Base-by-base conservation (phyloP, 2,797 vertebrate species). In the Chrysocyon brachyurus region DNA sequence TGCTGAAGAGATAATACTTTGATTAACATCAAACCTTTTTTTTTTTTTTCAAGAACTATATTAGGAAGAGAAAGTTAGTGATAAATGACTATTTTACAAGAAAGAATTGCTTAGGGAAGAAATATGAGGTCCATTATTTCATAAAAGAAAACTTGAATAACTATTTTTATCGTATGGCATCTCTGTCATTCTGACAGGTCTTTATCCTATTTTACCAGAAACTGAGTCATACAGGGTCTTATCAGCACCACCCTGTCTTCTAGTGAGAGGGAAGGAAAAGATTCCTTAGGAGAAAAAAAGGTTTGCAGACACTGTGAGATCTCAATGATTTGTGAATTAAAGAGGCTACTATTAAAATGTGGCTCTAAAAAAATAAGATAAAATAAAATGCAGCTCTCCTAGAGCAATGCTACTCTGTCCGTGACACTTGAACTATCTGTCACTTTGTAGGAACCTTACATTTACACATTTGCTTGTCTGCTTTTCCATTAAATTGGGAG, bases 131-230 rank as follows among this genome's bases (percentile, higher is more conserved):
- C 26, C 22, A 90, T 92, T 92, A 84, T 90, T 92, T 81, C 57
- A 19, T 15, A 12, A 63, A 14, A 33, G 40, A 59, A 26, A 86
- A 68, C 19, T 63, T 61, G 12, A 83, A 31, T 31, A 64, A 28
- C 56, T 77, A 6, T 77, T 64, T 90, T 96, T 77, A 85, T 77
- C 26, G 68, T 94, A 82, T 22, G 19, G 12, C 22, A 85, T 86
- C 46, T 86, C 40, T 88, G 64, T 54, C 54, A 56, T 68, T 79
- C n/a, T 83, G 22, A 2, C n/a, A 90, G 24, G 6, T 28, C 16
- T 46, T 92, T n/a, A 0, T 72, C 28, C 72, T 92, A 10, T 72
- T 91, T 94, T 81, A 49, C n/a, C 59, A 87, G 57, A 88, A 93
- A 81, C 14, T n/a, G 12, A 64, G 2, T 72, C 22, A 26, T 72